phyloP scores from a whole-genome alignment of 1,140 invertebrate genomes.

The Drosophila tsacasi region DNA sequence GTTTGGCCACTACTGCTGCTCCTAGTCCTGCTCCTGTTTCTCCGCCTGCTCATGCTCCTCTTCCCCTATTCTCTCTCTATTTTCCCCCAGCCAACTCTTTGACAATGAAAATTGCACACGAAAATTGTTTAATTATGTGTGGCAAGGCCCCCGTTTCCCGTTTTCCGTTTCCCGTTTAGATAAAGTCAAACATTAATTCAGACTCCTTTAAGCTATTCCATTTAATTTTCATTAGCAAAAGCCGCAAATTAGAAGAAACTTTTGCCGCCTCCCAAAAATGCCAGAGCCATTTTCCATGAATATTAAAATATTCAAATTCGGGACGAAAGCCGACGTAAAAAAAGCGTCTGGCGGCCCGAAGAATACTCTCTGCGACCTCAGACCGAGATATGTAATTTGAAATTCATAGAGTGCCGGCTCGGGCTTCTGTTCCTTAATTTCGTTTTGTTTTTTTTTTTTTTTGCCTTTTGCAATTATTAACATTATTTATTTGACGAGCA shows the following conservation, averaged over 20 bases:
- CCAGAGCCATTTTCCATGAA: constrained; percentile 74
- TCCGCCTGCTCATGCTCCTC: background rate
- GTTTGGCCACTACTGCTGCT: background rate
- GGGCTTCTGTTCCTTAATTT: too few relatives aligned
- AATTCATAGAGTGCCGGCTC: constrained; percentile 65
- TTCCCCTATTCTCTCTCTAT: background rate
- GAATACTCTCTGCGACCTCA: constrained; percentile 17
- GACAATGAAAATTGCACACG: background rate
- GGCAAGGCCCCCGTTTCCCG: background rate
- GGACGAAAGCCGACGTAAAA: background rate
- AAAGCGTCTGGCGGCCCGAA: constrained; percentile 6
- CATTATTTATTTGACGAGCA: constrained; percentile 51
- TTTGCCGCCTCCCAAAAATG: constrained; percentile 28
- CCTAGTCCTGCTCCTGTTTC: background rate
- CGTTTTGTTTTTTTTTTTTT: constrained; percentile 7
- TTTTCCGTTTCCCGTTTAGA: constrained; percentile 10
- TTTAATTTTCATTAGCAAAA: constrained; percentile 80
- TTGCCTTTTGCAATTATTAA: constrained; percentile 60
- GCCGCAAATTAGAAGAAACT: constrained; percentile 75
- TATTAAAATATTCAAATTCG: constrained; percentile 83
- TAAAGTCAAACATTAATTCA: constrained; percentile 69
- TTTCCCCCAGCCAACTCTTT: background rate
- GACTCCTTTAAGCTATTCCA: constrained; percentile 75
- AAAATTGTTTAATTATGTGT: constrained; percentile 52
- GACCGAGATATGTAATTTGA: constrained; percentile 49